Evolutionary conservation across 2,797 vertebrate genomes (phyloP).

Genomic region (Scomberomorus guttatus): DNA sequence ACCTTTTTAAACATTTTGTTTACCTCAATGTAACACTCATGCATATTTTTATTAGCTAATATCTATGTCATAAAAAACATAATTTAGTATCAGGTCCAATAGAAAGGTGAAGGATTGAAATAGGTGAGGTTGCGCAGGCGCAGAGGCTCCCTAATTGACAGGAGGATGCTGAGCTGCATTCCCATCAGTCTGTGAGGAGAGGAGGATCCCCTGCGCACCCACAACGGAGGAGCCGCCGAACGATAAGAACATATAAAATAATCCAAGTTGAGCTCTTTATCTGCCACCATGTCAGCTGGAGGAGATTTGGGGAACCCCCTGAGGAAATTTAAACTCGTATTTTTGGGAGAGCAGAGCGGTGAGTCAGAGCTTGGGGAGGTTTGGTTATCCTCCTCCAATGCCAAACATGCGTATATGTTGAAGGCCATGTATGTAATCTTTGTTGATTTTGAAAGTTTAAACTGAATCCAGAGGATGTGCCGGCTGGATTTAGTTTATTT

Average conservation of each 20-base stretch:
- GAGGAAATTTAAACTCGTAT: conserved; percentile 96
- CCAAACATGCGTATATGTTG: conserved; percentile 63
- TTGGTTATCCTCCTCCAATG: conserved; percentile 52
- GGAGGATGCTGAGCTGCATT: conserved; percentile 85
- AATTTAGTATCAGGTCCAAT: conserved; percentile 1
- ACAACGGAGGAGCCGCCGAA: conserved; percentile 65
- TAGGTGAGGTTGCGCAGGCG: conserved; percentile 87
- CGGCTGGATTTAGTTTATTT: background rate
- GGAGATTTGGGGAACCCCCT: conserved; percentile 94
- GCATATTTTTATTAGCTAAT: background rate
- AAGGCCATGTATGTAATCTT: conserved; percentile 62
- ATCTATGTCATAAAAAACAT: background rate
- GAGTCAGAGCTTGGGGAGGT: conserved; percentile 76
- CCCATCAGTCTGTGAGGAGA: conserved; percentile 83
- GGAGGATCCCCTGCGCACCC: conserved; percentile 78
- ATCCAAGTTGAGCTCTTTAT: conserved; percentile 65
- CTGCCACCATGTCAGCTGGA: conserved; percentile 90
- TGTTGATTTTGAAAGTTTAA: conserved; percentile 49
- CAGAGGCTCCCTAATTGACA: conserved; percentile 72
- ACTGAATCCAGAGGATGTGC: conserved; percentile 29
- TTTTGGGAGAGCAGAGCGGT: conserved; percentile 96
- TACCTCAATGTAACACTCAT: no score
- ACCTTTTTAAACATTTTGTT: background rate
- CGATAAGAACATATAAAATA: conserved; percentile 58
- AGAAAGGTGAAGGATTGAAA: conserved; percentile 77